Conservation (phyloP, 2,888 invertebrate species). For the Chironomus riparius region DNA sequence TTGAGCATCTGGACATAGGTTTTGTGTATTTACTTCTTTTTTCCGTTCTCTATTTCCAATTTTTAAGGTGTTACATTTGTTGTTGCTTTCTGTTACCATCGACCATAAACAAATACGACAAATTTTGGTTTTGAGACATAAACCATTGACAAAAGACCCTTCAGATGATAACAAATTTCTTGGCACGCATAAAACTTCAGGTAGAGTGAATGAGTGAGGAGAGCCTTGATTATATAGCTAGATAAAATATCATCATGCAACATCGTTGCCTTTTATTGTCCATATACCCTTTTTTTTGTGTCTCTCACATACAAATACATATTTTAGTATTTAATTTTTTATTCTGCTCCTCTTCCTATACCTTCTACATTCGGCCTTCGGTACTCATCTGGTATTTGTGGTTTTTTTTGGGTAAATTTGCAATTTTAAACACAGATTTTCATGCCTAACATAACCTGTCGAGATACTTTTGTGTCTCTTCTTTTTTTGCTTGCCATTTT, state of each 20-base stretch:
- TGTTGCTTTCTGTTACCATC: neutral
- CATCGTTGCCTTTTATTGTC: neutral
- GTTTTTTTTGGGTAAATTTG: neutral
- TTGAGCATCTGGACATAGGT: neutral
- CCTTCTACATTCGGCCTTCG: neutral
- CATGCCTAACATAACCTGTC: neutral
- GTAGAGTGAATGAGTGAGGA: neutral
- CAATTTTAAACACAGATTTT: neutral
- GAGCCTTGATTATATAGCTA: neutral
- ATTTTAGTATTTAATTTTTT: neutral
- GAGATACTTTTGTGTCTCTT: neutral
- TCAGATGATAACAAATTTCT: slow-evolving; percentile 5
- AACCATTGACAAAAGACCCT: slow-evolving; percentile 11
- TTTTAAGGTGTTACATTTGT: neutral
- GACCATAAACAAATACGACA: neutral
- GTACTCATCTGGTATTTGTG: neutral
- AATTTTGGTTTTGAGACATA: neutral
- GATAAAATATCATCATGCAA: neutral
- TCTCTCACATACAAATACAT: neutral
- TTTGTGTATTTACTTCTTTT: neutral
- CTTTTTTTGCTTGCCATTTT: too few species aligned
- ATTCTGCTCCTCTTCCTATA: neutral
- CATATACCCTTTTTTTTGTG: neutral
- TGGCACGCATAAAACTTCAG: neutral
- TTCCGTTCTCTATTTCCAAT: too few species aligned